Evolutionary conservation across 2,888 invertebrate species (phyloP), one percentile per base, ranked within the genome.

Genomic region (Formica aserva): DNA sequence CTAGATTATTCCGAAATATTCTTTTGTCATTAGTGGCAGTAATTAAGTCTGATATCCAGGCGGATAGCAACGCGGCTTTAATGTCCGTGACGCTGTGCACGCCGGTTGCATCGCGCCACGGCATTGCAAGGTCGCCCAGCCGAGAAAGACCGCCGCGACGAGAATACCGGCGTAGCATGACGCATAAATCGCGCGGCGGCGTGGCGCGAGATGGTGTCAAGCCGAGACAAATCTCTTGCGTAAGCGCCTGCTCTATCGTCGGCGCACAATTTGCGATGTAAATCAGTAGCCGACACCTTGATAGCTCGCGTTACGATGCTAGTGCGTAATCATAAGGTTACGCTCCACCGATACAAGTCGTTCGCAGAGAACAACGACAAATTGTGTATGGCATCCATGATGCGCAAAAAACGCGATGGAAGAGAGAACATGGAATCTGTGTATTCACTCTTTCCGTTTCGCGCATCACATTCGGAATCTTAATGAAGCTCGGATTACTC

Each of bases 121-220:
- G 84, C 89, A 88, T 89, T 88, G 89, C 89, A 89, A 89, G 89
- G 89, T 86, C 89, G 88, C 66, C 88, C 81, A 52, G 89, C 88
- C 82, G 83, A 86, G 83, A 89, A 85, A 89, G 85, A 82, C 60
- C 85, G 66, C 32, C 81, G 85, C 18, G 66, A 77, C 83, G 55
- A 60, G 87, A 88, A 84, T 89, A 85, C 83, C 84, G 69, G 78
- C 57, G 63, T 57, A 66, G 57, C 72, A 48, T 80, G 78, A 80
- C 78, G 78, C 72, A 80, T 80, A 81, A 75, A 65, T 81, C 65
- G 45, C 71, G 35, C 41, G 1, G 32, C 66, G 55, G 32, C 35
- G 32, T 74, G 77, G 45, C 75, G 66, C 80, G 82, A 77, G 74
- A 57, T 78, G 86, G 72, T 69, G 85, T 84, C 67, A 45, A 18